Evolutionary conservation across 92 coral and sea anemone species (phyloP).

Genomic region (Nematostella vectensis): DNA sequence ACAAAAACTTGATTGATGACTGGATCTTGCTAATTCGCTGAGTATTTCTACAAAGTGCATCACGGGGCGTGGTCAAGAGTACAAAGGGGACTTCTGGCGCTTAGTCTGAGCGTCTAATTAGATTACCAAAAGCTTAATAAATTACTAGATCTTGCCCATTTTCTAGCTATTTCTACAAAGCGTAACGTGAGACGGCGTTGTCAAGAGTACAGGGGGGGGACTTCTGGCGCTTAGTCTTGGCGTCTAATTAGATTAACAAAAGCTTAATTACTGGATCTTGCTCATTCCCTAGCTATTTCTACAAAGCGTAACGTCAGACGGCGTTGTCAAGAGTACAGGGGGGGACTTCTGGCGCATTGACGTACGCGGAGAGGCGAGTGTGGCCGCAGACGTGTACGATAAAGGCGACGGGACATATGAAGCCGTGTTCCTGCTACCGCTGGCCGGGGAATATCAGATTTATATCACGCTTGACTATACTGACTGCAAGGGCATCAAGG

Average conservation of each 20-base stretch:
- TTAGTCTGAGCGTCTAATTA: no score
- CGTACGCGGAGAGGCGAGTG: constrained; percentile 58
- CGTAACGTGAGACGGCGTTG: constrained; percentile 22
- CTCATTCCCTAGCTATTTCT: constrained; percentile 9
- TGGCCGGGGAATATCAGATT: constrained; percentile 57
- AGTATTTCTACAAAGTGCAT: constrained; percentile 46
- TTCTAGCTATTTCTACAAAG: constrained; percentile 45
- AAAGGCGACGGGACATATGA: constrained; percentile 56
- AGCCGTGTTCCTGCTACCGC: constrained; percentile 50
- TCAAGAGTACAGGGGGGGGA: constrained; percentile 70
- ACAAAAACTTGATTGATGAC: no score
- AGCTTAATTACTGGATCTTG: no score
- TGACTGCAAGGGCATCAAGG: constrained; percentile 56
- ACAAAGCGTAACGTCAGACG: constrained; percentile 39
- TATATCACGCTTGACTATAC: constrained; percentile 57
- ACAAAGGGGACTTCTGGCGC: constrained; percentile 62
- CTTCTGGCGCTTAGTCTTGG: constrained; percentile 54
- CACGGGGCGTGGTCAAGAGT: constrained; percentile 30
- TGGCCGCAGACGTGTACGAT: constrained; percentile 66
- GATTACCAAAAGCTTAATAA: no score
- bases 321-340: constrained; percentile 40
- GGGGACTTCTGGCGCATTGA: constrained; percentile 71
- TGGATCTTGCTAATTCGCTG: no score
- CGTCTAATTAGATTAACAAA: no score
- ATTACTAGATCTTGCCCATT: no score